Conservation (phyloP, 2,797 vertebrate species). For the Channallabes apus region DNA sequence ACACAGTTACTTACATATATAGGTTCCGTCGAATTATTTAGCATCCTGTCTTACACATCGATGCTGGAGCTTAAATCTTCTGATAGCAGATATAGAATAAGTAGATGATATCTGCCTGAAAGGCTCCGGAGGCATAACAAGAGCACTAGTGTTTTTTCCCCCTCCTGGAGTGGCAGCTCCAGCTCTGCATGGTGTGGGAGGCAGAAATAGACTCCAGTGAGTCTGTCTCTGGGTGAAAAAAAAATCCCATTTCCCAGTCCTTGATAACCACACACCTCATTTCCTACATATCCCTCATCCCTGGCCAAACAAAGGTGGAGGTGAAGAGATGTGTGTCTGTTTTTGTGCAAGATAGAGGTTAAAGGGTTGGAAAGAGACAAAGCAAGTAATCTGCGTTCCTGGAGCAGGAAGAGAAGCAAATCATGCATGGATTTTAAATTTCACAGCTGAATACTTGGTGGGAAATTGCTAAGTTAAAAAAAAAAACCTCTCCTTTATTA, state of each 20-base stretch:
- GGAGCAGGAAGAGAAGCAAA: conserved; percentile 56
- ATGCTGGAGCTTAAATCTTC: conserved; percentile 19
- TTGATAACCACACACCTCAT: conserved; percentile 72
- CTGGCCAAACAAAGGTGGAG: conserved; percentile 66
- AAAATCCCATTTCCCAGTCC: conserved; percentile 74
- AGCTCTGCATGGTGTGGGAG: conserved; percentile 33
- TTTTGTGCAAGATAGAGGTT: conserved; percentile 46
- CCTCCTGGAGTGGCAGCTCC: not conserved
- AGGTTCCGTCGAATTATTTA: conserved; percentile 18
- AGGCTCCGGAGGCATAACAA: conserved; percentile 35
- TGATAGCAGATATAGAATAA: conserved; percentile 9
- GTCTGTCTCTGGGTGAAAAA: conserved; percentile 69
- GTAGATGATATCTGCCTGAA: conserved; percentile 42
- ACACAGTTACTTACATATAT: not conserved
- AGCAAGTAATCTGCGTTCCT: conserved; percentile 53
- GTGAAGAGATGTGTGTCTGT: conserved; percentile 26
- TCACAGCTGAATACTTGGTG: conserved; percentile 77
- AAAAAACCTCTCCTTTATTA: conserved; percentile 66
- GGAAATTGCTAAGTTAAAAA: conserved; percentile 72
- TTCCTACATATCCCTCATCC: conserved; percentile 69
- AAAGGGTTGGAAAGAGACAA: conserved; percentile 50
- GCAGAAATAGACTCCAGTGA: conserved; percentile 58
- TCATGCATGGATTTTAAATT: conserved; percentile 83
- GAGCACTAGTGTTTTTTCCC: conserved; percentile 10
- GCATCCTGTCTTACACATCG: not conserved